These are phyloP conservation scores for Sphyrna mokarran DNA, from an alignment of 2,113 vertebrate species.

Conservation along the genomic window DNA sequence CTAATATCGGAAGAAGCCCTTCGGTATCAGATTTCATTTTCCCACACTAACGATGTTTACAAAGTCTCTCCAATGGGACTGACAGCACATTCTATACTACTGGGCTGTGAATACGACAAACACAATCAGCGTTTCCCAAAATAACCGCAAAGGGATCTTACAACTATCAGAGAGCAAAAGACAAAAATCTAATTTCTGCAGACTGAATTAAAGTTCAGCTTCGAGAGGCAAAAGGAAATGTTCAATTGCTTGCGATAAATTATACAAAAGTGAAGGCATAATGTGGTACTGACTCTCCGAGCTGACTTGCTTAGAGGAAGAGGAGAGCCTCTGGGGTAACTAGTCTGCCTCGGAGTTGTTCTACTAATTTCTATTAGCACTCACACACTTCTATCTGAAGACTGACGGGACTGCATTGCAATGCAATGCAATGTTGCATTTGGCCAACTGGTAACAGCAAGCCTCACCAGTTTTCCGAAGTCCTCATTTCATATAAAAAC, in stretches of 20 bases:
- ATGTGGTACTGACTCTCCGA: neutral
- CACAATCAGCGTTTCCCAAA: neutral
- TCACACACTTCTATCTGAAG: neutral
- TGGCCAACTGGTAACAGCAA: neutral
- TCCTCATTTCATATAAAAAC: neutral
- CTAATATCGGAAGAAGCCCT: neutral
- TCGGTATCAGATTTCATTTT: slow-evolving; percentile 16
- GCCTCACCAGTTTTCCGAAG: neutral
- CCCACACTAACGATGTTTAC: neutral
- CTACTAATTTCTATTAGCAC: neutral
- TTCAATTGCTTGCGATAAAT: neutral
- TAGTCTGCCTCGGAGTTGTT: neutral
- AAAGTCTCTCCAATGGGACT: neutral
- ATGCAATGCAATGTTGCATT: neutral
- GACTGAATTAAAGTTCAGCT: neutral
- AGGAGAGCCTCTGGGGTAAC: too few species aligned
- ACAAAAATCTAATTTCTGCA: neutral
- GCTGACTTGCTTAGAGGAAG: neutral
- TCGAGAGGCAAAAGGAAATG: neutral
- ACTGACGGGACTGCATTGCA: neutral
- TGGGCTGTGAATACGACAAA: neutral
- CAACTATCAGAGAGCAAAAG: neutral
- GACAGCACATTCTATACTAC: neutral
- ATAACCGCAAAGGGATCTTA: neutral
- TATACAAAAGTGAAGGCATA: neutral